Conservation (phyloP, 2,888 invertebrate genomes). For the Drosophila macrospina region DNA sequence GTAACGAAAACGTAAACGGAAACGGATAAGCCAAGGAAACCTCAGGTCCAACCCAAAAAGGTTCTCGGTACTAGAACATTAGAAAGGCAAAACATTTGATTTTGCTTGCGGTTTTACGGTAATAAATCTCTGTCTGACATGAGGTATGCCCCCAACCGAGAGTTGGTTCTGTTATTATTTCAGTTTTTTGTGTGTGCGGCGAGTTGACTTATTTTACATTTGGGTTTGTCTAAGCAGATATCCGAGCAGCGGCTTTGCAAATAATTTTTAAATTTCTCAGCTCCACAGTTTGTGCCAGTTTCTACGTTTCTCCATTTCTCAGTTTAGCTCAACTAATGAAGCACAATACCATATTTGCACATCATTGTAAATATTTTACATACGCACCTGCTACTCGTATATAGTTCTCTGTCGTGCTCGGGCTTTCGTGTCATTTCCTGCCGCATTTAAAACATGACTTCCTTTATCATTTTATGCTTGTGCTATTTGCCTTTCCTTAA, state of each 20-base stretch:
- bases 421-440: constrained; percentile 46
- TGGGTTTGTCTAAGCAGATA: not conserved
- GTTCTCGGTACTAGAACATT: constrained; percentile 43
- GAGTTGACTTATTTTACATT: constrained; percentile 30
- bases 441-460: constrained; percentile 48
- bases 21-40: constrained; percentile 13
- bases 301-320: not conserved
- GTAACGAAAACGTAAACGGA: constrained; percentile 3
- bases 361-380: constrained; percentile 12
- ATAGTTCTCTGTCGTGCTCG: constrained; percentile 2
- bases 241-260: not conserved
- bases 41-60: constrained; percentile 44
- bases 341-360: constrained; percentile 22
- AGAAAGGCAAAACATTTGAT: constrained; percentile 52
- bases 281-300: too few species aligned
- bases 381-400: constrained; percentile 41
- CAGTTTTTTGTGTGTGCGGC: not conserved
- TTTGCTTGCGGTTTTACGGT: constrained; percentile 36
- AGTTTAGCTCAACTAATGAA: constrained; percentile 21
- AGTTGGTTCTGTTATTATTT: constrained; percentile 11
- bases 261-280: not conserved
- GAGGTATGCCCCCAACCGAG: constrained; percentile 24
- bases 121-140: constrained; percentile 71
- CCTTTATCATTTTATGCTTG: constrained; percentile 35
- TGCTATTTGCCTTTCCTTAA: constrained; percentile 53